phyloP scores from a whole-genome alignment of 2,797 vertebrate genomes.

The Scolopax bukidnonensis region DNA sequence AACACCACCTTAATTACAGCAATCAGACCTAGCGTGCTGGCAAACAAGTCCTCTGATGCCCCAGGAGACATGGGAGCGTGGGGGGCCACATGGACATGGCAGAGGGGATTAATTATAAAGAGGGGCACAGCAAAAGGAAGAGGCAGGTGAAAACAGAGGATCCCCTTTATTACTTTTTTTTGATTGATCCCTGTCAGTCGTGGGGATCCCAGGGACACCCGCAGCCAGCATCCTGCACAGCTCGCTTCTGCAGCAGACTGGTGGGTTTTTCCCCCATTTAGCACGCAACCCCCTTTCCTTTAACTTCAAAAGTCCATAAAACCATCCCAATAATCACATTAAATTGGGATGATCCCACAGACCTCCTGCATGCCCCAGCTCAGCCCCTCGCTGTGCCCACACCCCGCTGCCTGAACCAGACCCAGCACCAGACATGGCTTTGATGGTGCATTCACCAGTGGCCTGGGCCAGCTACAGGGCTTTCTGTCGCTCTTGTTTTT shows the following conservation, averaged over 20 bases:
- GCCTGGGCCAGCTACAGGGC: not conserved
- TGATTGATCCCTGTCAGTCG: rapidly evolving
- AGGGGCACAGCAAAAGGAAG: not conserved
- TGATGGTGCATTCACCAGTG: rapidly evolving
- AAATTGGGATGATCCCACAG: not conserved
- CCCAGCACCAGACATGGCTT: not conserved
- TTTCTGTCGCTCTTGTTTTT: not conserved
- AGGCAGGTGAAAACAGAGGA: not conserved
- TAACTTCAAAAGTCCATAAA: not conserved
- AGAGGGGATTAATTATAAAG: not conserved
- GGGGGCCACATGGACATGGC: not conserved
- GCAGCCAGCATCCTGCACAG: rapidly evolving
- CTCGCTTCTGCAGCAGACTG: not conserved
- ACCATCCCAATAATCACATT: not conserved
- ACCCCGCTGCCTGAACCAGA: not conserved
- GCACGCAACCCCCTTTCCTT: rapidly evolving
- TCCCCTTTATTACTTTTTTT: not conserved
- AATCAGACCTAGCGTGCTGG: not conserved
- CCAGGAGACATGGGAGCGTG: not conserved
- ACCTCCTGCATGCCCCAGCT: not conserved
- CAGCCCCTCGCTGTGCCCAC: rapidly evolving
- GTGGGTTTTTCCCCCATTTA: not conserved
- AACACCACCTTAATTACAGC: constrained; percentile 40
- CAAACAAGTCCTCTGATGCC: not conserved
- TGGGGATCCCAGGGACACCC: too few species aligned